Evolutionary conservation across 2,888 invertebrate species (phyloP).

Genomic region (Corbicula japonica): DNA sequence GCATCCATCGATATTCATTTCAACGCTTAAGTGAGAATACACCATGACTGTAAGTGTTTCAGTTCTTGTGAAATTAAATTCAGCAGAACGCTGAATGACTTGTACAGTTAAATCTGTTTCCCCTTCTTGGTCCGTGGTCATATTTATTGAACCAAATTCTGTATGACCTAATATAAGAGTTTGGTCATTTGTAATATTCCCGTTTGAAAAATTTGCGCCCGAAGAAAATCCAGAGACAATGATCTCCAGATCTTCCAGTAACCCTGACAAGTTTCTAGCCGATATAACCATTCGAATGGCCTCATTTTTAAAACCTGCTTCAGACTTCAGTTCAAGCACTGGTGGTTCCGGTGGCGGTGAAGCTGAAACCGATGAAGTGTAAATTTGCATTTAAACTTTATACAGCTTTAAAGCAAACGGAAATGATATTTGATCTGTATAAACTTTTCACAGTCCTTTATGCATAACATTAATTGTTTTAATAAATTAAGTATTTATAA

Average conservation of each 20-base stretch:
- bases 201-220: constrained; percentile 6
- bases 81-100: not conserved
- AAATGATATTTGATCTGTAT: too few relatives aligned
- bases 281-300: constrained; percentile 1
- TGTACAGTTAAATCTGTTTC: not conserved
- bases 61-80: not conserved
- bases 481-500: too few relatives aligned
- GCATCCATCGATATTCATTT: constrained; percentile 4
- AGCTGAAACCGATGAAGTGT: too few relatives aligned
- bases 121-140: constrained; percentile 1
- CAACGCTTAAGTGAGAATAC: not conserved
- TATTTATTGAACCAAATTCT: constrained; percentile 8
- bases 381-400: too few relatives aligned
- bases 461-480: too few relatives aligned
- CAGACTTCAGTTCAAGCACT: constrained; percentile 1
- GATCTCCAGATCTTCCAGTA: not conserved
- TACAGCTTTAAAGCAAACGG: too few relatives aligned
- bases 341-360: constrained; percentile 17
- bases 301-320: constrained; percentile 8
- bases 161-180: not conserved
- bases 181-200: not conserved
- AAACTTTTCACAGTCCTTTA: too few relatives aligned
- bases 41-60: not conserved
- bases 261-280: constrained; percentile 17
- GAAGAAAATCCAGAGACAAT: constrained; percentile 7